phyloP scores from a whole-genome alignment of 2,797 vertebrate genomes.

The Petrocephalus schoutedeni region DNA sequence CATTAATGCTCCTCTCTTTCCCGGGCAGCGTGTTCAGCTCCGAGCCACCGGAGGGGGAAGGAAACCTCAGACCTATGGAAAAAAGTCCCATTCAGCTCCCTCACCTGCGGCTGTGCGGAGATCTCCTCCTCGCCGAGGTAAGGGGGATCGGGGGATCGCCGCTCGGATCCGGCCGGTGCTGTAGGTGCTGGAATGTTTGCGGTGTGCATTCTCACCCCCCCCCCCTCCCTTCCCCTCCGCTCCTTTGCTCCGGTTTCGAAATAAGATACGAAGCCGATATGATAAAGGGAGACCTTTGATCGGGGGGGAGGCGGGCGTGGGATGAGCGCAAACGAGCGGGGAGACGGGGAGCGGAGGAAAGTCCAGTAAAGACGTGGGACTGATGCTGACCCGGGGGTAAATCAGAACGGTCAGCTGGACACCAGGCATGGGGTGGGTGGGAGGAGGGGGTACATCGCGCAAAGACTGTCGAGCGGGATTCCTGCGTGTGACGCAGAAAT shows the following conservation, averaged over 20 bases:
- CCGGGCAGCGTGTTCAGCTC: neutral
- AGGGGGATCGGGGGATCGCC: neutral
- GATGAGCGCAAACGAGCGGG: neutral
- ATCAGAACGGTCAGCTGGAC: neutral
- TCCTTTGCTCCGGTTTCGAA: constrained; percentile 33
- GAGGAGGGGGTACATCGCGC: neutral
- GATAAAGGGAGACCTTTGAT: constrained; percentile 45
- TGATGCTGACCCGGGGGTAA: neutral
- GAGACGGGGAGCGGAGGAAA: neutral
- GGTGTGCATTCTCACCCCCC: neutral
- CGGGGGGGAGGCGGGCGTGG: neutral
- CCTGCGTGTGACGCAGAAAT: neutral
- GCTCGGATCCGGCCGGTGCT: neutral
- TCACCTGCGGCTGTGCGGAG: neutral
- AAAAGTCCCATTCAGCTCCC: neutral
- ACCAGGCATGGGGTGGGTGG: neutral
- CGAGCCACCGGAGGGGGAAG: neutral
- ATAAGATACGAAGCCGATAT: constrained; percentile 36
- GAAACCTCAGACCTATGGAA: neutral
- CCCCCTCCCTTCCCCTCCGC: neutral
- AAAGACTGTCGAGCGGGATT: neutral
- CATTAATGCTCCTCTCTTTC: constrained; percentile 24
- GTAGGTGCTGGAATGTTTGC: constrained; percentile 37
- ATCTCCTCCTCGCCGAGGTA: neutral
- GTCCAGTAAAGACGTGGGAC: neutral